Evolutionary conservation across 2,113 vertebrate genomes (phyloP), one percentile per base, ranked within the genome.

Genomic region (Otis tarda): DNA sequence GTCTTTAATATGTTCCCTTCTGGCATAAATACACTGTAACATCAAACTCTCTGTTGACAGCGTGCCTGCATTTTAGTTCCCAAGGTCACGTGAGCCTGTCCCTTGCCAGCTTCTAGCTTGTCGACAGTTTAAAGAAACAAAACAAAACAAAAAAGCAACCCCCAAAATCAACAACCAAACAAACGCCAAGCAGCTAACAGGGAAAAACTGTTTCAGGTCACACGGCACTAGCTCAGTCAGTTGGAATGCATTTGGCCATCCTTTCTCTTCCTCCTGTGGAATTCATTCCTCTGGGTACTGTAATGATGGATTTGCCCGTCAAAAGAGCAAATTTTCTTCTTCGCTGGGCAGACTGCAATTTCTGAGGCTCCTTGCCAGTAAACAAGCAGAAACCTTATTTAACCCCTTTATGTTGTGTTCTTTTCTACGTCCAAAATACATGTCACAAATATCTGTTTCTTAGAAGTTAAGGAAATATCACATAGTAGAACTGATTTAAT

Each of bases 291-390:
- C 89, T 95, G 95, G 90, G 94, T 94, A 92, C 95, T 94, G 89
- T 85, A 97, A 95, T 95, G 93, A 96, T 95, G 95, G 96, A 96
- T 97, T 92, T 93, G 95, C 91, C 94, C 71, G 69, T 94, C 97
- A 96, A 92, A 97, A 94, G 95, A 96, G 90, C 87, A 96, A 89
- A 94, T 93, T 96, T 95, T 95, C 94, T 95, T 95, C 93, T 92
- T 94, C 56, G 2, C 73, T 95, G 93, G 89, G 91, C 94, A 95
- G 91, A 73, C 85, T 95, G 73, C 78, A 93, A 92, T 95, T 96
- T 95, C 93, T 92, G 94, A 93, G 67, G 41, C 83, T 96, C 50
- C 65, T 89, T 93, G 94, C 89, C 96, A 96, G 92, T 95, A 96
- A 96, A 95, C 90, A 95, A 93, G 92, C 27, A 89, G 86, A 91